Base-by-base conservation (phyloP, 2,888 invertebrate genomes). In the Aporophyla lueneburgensis region DNA sequence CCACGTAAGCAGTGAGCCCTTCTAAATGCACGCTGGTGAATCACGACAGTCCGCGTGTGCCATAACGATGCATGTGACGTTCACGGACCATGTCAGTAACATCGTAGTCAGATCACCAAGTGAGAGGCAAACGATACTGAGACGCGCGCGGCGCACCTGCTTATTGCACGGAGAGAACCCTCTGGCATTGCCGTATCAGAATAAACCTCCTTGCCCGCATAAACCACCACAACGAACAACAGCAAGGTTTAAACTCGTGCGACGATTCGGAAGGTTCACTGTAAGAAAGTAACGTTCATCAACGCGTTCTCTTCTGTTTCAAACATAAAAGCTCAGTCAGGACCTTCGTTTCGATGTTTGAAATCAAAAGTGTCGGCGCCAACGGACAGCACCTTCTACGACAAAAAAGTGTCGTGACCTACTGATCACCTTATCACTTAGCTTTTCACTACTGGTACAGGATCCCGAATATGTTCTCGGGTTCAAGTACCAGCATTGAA, bases 1-100 rank as follows among this genome's bases (percentile, higher is more conserved):
- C 95, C 95, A 94, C 93, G 90, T 91, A 96, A 96, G 96, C 96
- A 93, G 96, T 96, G 96, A 94, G 88, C 94, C 95, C 93, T 90
- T 92, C 89, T 92, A 90, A 78, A 95, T 95, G 95, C 95, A 95
- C 95, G 95, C 92, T 91, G 91, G 95, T 96, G 95, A 92, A 85
- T 89, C 90, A 92, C 92, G 90, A 86, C 88, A 92, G 83, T 91
- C 91, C 93, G 90, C 89, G 91, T 89, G 94, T 92, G 92, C 90
- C 91, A 94, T 95, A 94, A 93, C 92, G 91, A 95, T 95, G 95
- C 94, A 90, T 89, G 91, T 89, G 86, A 88, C 90, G 89, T 91
- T 91, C 90, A 93, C 93, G 92, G 90, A 93, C 92, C 92, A 90
- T 91, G 90, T 93, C 91, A 92, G 67, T 90, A 87, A 90, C 89